Percentiles rank a stretch among this genome's conserved stretches.
These are phyloP conservation scores for Amphipyra tragopoginis DNA, from an alignment of 2,888 invertebrate genomes.

Conservation along the genomic window DNA sequence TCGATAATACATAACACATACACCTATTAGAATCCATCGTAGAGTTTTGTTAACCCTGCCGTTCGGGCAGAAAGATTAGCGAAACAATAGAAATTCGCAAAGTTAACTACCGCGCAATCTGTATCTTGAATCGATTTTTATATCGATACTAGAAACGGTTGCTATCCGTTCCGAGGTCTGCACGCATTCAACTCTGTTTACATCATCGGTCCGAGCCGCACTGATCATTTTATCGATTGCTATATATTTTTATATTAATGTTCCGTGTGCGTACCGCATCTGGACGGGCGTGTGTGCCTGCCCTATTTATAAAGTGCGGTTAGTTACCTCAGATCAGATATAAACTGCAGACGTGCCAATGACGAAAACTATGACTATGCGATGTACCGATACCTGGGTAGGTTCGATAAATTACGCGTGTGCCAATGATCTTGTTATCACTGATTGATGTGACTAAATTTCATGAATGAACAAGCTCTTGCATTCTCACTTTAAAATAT, in stretches of 20 bases:
- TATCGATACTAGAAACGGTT: conserved; percentile 25
- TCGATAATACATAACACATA: not conserved
- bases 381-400: conserved; percentile 38
- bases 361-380: conserved; percentile 55
- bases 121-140: conserved; percentile 25
- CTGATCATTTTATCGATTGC: conserved; percentile 79
- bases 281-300: conserved; percentile 75
- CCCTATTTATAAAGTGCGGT: conserved; percentile 81
- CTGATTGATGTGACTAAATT: conserved; percentile 37
- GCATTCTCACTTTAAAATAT: not conserved
- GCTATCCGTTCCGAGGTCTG: conserved; percentile 44
- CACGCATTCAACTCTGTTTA: conserved; percentile 70
- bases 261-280: conserved; percentile 73
- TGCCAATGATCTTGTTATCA: conserved; percentile 57
- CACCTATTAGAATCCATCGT: not conserved
- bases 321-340: conserved; percentile 73
- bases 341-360: conserved; percentile 61
- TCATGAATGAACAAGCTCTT: conserved; percentile 40
- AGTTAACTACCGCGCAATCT: conserved; percentile 19
- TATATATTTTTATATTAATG: conserved; percentile 74
- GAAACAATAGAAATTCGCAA: conserved; percentile 12
- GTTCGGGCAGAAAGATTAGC: not conserved
- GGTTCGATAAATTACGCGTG: conserved; percentile 46
- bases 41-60: not conserved
- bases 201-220: conserved; percentile 70